A percentile compares a stretch with the other conserved stretches of the same genome.
phyloP scores from a whole-genome alignment of 2,797 vertebrate species.

The Lepilemur septentrionalis region DNA sequence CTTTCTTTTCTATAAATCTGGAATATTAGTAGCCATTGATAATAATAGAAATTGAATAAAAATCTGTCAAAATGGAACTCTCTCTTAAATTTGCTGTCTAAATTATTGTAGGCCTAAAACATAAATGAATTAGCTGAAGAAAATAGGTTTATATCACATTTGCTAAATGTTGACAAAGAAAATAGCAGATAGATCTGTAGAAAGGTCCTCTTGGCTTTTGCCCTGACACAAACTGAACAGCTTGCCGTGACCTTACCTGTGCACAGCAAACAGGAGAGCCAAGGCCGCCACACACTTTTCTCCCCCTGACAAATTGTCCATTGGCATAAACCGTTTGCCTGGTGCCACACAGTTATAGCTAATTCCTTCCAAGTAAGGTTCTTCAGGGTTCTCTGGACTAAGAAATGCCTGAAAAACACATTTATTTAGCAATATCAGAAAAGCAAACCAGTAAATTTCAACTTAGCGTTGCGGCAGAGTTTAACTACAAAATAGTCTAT shows the following conservation, averaged over 20 bases:
- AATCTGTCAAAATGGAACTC: background rate
- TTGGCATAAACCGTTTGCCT: constrained; percentile 96
- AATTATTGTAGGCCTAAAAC: background rate
- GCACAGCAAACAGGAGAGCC: constrained; percentile 94
- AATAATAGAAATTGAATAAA: background rate
- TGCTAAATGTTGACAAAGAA: background rate
- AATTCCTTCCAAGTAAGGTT: constrained; percentile 95
- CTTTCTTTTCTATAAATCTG: constrained; percentile 31
- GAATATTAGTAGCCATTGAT: background rate
- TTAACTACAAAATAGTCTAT: background rate
- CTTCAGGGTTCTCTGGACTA: constrained; percentile 93
- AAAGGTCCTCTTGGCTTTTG: background rate
- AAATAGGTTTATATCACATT: background rate
- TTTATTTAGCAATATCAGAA: constrained; percentile 24
- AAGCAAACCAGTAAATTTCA: background rate
- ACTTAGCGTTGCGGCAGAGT: background rate
- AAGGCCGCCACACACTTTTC: constrained; percentile 95
- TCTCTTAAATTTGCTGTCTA: background rate
- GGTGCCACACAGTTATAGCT: constrained; percentile 96
- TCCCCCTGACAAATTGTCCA: constrained; percentile 97
- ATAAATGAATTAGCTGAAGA: background rate
- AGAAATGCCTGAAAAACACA: constrained; percentile 92
- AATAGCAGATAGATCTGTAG: fast-evolving
- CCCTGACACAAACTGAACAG: background rate
- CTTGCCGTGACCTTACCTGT: constrained; percentile 87